These are phyloP conservation scores for Neocrepidodera transversa DNA, from an alignment of 2,888 invertebrate species.

Conservation along the genomic window DNA sequence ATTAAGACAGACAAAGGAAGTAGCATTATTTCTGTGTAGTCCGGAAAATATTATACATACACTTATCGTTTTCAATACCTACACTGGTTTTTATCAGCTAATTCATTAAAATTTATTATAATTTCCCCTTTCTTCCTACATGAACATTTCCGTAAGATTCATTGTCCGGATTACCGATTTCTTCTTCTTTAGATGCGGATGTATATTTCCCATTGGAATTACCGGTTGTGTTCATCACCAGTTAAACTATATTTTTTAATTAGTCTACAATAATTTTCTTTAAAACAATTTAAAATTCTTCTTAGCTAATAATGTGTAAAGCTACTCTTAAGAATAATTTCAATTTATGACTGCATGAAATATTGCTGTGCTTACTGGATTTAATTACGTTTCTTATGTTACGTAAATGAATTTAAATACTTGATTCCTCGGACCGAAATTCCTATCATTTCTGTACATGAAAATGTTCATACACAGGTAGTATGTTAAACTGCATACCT, in stretches of 20 bases:
- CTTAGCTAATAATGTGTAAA: too few relatives aligned
- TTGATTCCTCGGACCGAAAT: conserved; percentile 19
- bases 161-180: conserved; percentile 5
- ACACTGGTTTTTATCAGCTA: conserved; percentile 26
- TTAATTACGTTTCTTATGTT: conserved; percentile 11
- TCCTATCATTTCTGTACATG: conserved; percentile 25
- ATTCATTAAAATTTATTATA: conserved; percentile 33
- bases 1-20: conserved; percentile 38
- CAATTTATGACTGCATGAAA: too few relatives aligned
- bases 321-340: too few relatives aligned
- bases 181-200: conserved; percentile 5
- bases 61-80: conserved; percentile 33
- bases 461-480: conserved; percentile 19
- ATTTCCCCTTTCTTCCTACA: conserved; percentile 17
- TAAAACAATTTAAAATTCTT: too few relatives aligned
- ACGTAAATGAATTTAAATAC: conserved; percentile 20
- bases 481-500: conserved; percentile 28
- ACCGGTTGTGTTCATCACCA: background rate
- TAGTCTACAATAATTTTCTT: too few relatives aligned
- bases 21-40: conserved; percentile 34
- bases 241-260: background rate
- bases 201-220: conserved; percentile 3
- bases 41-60: conserved; percentile 36
- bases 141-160: conserved; percentile 27
- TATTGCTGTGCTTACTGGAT: conserved; percentile 1